Base-by-base conservation (phyloP, 2,888 invertebrate species). In the Leptopilina syphax region DNA sequence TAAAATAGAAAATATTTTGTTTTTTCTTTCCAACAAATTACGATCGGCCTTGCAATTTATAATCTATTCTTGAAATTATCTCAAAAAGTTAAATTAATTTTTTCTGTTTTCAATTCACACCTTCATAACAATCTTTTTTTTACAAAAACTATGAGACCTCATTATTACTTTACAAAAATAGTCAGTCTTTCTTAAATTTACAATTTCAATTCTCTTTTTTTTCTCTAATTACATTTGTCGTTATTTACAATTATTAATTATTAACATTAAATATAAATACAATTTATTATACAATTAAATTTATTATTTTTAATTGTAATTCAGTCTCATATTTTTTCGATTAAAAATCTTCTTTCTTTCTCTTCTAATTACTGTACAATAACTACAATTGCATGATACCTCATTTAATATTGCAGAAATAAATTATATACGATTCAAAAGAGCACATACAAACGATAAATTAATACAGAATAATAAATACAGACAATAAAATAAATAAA, bases 321-420 rank as follows among this genome's bases (percentile, higher is more conserved):
- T 66, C 47, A 44, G 70, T 41, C 57, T 73, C 57, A 57, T 60
- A 50, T 57, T 57, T 73, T 60, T 70, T 12, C 10, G 7, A 10
- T 12, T 50, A 50, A 70, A 27, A 27, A 2, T 13, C 50, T 57
- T 34, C n/a, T 73, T 50, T 50, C 8, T 50, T 50, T 50, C 44
- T 44, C 44, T 44, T 44, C 50, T 50, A 50, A 50, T 50, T 60
- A 34, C n/a, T 73, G 73, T 73, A 73, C 57, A 73, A n/a, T 41
- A n/a, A 60, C 34, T 34, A 73, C 10, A 70, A 57, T 57, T 54
- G 24, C 13, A 73, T 73, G 73, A 73, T 60, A 73, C 73, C 57
- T 27, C 73, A 73, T 60, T 73, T 73, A 57, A 73, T 73, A 73
- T 60, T 73, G 73, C 1, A 44, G 6, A 44, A 8, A 44, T 44